Percentiles rank a stretch among this genome's conserved stretches.
These are phyloP conservation scores for Sternotherus odoratus DNA, from an alignment of 2,797 vertebrate genomes.

Conservation along the genomic window DNA sequence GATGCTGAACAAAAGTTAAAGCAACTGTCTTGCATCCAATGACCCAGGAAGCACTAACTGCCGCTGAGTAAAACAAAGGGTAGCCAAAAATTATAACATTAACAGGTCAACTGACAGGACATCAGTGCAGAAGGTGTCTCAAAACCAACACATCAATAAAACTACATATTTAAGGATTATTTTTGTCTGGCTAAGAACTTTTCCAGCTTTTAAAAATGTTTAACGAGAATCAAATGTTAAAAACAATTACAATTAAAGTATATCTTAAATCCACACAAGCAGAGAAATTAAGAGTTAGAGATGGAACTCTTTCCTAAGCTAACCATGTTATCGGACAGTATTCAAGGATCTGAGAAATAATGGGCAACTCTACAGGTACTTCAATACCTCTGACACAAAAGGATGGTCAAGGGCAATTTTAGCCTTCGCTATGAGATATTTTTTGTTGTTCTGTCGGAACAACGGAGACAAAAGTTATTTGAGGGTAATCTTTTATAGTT, in stretches of 20 bases:
- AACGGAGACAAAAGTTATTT: slow-evolving; percentile 30
- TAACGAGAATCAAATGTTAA: no score
- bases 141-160: not conserved
- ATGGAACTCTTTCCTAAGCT: slow-evolving; percentile 25
- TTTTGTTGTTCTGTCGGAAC: not conserved
- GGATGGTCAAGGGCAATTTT: not conserved
- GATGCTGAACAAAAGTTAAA: slow-evolving; percentile 11
- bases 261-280: slow-evolving; percentile 28
- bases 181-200: slow-evolving; percentile 38
- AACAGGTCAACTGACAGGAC: not conserved
- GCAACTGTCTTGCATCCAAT: not conserved
- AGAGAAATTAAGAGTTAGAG: not conserved
- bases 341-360: not conserved
- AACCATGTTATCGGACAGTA: not conserved
- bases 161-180: slow-evolving; percentile 46
- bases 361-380: not conserved
- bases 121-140: not conserved
- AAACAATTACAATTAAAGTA: slow-evolving; percentile 25
- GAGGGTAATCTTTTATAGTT: slow-evolving; percentile 25
- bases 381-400: not conserved
- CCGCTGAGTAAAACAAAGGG: slow-evolving; percentile 2
- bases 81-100: not conserved
- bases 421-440: not conserved
- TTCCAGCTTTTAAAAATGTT: not conserved
- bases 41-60: not conserved